Percentiles rank a stretch among this genome's conserved stretches.
Evolutionary conservation across 2,888 invertebrate species (phyloP).

Genomic region (Zhengitettix transpicula): DNA sequence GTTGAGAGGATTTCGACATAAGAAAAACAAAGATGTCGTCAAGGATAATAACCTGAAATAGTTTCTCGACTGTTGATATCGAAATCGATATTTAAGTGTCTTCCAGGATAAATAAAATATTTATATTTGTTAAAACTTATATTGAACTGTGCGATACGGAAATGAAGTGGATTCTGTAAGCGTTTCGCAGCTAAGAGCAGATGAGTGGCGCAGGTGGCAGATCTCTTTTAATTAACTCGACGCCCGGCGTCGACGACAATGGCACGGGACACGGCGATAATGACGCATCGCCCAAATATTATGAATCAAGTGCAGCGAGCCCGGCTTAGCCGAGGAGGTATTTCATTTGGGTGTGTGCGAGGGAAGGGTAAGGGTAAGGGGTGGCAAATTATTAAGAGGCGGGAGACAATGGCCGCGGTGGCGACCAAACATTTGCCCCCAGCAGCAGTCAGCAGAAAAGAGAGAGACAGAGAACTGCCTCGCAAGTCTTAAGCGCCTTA

Average conservation of each 20-base stretch:
- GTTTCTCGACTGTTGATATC: no score
- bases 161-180: no score
- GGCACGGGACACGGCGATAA: slow-evolving; percentile 1
- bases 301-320: slow-evolving; percentile 10
- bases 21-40: no score
- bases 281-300: slow-evolving; percentile 7
- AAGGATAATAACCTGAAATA: no score
- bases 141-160: no score
- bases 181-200: no score
- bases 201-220: not conserved
- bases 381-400: slow-evolving; percentile 4
- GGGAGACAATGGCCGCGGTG: slow-evolving; percentile 4
- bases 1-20: no score
- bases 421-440: not conserved
- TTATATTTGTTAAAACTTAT: no score
- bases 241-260: not conserved
- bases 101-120: no score
- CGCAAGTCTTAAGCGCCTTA: not conserved
- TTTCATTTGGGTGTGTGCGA: slow-evolving; percentile 4
- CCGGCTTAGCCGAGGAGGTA: slow-evolving; percentile 5
- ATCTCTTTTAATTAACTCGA: not conserved
- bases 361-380: not conserved
- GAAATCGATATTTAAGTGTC: no score
- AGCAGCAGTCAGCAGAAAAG: not conserved
- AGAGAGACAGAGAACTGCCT: not conserved